Base-by-base conservation (phyloP, 2,888 invertebrate genomes). In the Pardosa pseudoannulata region DNA sequence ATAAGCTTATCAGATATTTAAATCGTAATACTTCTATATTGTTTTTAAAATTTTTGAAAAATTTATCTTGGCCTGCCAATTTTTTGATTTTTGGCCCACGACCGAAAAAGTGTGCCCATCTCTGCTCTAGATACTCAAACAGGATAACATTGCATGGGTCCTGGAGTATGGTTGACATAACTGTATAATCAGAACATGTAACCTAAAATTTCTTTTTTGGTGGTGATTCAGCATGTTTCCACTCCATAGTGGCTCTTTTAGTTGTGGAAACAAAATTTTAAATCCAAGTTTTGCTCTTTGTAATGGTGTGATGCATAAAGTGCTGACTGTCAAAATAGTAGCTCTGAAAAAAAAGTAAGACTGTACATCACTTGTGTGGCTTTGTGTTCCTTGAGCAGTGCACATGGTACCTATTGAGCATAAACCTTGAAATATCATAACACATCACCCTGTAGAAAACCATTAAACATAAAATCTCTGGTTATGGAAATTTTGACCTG, bases 61-160 rank as follows among this genome's bases (percentile, higher is more conserved):
- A n/a, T n/a, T n/a, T n/a, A n/a, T n/a, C n/a, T n/a, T n/a, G n/a
- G n/a, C n/a, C n/a, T n/a, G n/a, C n/a, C n/a, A n/a, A n/a, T n/a
- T n/a, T n/a, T n/a, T n/a, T n/a, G n/a, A n/a, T n/a, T n/a, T n/a
- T n/a, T n/a, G n/a, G n/a, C 65, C 39, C 19, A 75, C 50, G 0
- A 56, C 83, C 23, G 19, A 87, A 32, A 86, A 72, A 29, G 86
- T 88, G 5, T 72, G 36, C 5, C 79, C 68, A 56, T 13, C n/a
- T n/a, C n/a, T n/a, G 70, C 65, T 76, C 46, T 31, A 78, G 65
- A 56, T 85, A 89, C 23, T 89, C 86, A 13, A 78, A 39, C 28
- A 76, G 56, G 39, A 89, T 68, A 64, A 88, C 36, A 11, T 75
- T 75, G 11, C 32, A 68, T 19, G 70, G 13, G 32, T 85, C 87